Conservation (phyloP, 2,888 invertebrate species). For the Neelides folsomi region DNA sequence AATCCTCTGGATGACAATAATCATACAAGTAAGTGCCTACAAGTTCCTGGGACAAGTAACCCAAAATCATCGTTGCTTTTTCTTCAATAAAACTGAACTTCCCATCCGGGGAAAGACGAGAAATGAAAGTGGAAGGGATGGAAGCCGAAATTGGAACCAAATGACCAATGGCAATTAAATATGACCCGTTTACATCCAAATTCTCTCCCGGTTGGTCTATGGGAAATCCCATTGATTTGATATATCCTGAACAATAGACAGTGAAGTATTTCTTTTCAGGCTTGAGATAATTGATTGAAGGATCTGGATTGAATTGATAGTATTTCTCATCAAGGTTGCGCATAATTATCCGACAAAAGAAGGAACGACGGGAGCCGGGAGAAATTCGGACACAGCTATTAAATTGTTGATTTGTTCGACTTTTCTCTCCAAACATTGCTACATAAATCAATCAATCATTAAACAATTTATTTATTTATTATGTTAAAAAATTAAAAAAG, state of each 20-base stretch:
- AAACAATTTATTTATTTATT: too few species aligned
- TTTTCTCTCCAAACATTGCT: conserved; percentile 85
- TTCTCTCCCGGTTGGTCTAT: conserved; percentile 53
- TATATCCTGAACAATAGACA: conserved; percentile 82
- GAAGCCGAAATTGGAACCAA: conserved; percentile 49
- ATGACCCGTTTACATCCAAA: conserved; percentile 54
- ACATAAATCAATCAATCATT: too few species aligned
- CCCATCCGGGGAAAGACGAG: conserved; percentile 75
- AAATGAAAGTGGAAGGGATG: conserved; percentile 59
- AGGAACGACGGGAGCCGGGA: conserved; percentile 78
- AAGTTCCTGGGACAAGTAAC: conserved; percentile 84
- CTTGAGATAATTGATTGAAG: conserved; percentile 11
- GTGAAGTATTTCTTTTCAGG: conserved; percentile 72
- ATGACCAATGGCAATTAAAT: conserved; percentile 76
- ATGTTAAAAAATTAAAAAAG: neutral
- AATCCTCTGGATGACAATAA: conserved; percentile 71
- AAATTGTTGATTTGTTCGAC: conserved; percentile 62
- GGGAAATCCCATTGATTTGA: conserved; percentile 81
- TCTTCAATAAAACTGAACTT: conserved; percentile 88
- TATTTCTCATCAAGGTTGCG: conserved; percentile 50
- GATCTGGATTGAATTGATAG: conserved; percentile 46
- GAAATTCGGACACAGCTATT: conserved; percentile 50
- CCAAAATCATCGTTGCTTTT: conserved; percentile 73
- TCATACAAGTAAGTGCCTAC: conserved; percentile 86
- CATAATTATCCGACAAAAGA: conserved; percentile 80